Evolutionary conservation across 2,888 invertebrate genomes (phyloP), one percentile per base, ranked within the genome.

Genomic region (Stenchaetothrips biformis): DNA sequence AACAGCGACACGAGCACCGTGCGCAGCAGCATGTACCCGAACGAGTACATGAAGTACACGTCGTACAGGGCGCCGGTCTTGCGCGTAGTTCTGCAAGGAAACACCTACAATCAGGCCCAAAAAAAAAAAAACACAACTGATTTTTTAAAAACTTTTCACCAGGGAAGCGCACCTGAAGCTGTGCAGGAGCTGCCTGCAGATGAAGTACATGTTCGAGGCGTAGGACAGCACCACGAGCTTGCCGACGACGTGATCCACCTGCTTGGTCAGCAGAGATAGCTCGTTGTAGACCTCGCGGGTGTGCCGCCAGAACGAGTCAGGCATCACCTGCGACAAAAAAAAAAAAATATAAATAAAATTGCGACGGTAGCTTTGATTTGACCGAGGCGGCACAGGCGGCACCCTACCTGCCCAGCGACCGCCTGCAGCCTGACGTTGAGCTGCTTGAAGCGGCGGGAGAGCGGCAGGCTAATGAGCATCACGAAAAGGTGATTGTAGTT

Each of bases 401-500:
- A 81, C 48, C 85, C 83, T 84, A 89, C 89, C 88, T 88, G 87
- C 82, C 88, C 89, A 80, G 88, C 88, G 47, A 87, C 86, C 8
- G 86, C 86, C 47, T 86, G 84, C 27, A 90, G 85, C 80, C 88
- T 86, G 16, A 86, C 86, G 83, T 92, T 92, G 9, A 92, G 85
- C 84, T 92, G 90, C 67, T 89, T 88, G 83, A 93, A 94, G 79
- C 91, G 89, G 6, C 91, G 89, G 0, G 91, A 87, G 79, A 94
- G 85, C 0, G 92, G 92, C 85, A 92, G 89, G 85, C 93, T 92
- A 21, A 93, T 88, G 18, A 93, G 85, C 84, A 93, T 93, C 37
- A 94, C 91, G 83, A 93, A 91, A 79, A 93, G 86, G 84, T 93
- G 93, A 86, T 92, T 92, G 81, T 91, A 93, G 84, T 92, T 93